These are phyloP conservation scores for Octomys mimax DNA, from an alignment of 2,797 vertebrate species.

Conservation along the genomic window DNA sequence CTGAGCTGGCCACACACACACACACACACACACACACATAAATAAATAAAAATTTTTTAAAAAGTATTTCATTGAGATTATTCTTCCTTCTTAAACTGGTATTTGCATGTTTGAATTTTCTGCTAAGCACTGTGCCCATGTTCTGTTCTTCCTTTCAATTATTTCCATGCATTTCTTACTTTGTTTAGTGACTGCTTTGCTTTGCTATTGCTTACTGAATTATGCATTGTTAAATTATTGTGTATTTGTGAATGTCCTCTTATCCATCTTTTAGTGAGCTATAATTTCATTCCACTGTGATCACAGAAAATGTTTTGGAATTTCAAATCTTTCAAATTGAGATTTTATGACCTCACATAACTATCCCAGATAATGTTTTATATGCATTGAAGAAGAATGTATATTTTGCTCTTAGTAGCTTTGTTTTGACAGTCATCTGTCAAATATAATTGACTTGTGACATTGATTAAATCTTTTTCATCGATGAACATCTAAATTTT, in stretches of 20 bases:
- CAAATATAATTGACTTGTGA: background rate
- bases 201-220: too few relatives aligned
- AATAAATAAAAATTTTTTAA: too few relatives aligned
- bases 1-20: too few relatives aligned
- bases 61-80: background rate
- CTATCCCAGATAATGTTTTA: background rate
- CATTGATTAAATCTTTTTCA: background rate
- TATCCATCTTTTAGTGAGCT: background rate
- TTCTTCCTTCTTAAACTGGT: background rate
- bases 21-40: too few relatives aligned
- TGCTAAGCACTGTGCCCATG: background rate
- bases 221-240: background rate
- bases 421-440: background rate
- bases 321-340: background rate
- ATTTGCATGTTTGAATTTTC: background rate
- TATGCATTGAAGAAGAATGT: background rate
- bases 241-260: background rate
- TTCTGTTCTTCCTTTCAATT: background rate
- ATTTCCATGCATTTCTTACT: background rate
- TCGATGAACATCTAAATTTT: background rate
- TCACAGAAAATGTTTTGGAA: background rate
- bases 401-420: background rate
- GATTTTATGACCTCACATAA: background rate
- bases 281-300: background rate
- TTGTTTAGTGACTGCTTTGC: background rate